Conservation (phyloP, 1,140 invertebrate species). For the Penaeus chinensis region DNA sequence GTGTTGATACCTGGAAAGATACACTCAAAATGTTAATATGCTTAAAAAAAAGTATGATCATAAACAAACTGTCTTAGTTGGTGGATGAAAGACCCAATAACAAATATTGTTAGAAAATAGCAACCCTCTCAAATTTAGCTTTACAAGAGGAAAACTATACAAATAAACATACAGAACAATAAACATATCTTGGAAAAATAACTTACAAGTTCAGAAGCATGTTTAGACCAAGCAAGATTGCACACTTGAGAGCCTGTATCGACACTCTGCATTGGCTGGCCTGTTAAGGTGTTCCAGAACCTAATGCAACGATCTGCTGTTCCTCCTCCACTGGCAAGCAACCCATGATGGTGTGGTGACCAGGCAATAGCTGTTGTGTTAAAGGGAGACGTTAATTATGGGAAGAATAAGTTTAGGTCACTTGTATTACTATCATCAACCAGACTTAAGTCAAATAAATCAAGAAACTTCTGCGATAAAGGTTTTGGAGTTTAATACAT, state of each 20-base stretch:
- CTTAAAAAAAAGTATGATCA: no score
- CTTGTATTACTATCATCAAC: background rate
- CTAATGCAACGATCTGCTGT: conserved; percentile 98
- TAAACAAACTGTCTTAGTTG: no score
- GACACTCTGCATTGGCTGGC: conserved; percentile 97
- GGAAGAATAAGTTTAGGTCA: conserved; percentile 29
- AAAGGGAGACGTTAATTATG: conserved; percentile 44
- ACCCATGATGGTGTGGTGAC: conserved; percentile 98
- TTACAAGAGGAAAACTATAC: background rate
- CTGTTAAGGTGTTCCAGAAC: conserved; percentile 99
- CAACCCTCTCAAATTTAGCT: no score
- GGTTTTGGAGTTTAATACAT: no score
- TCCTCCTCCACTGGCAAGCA: conserved; percentile 96
- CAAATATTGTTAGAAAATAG: no score
- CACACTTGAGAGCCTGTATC: conserved; percentile 99
- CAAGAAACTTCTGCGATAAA: no score
- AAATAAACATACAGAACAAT: background rate
- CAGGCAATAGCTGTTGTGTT: conserved; percentile 87
- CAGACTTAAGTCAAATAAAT: no score
- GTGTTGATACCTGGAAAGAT: conserved; percentile 81
- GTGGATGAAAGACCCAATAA: no score
- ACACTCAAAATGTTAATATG: no score
- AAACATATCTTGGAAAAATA: conserved; percentile 34
- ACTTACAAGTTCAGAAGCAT: conserved; percentile 93
- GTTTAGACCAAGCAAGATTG: conserved; percentile 99